Conservation (phyloP, 2,797 vertebrate genomes). For the Melanotaenia maccullochi region DNA sequence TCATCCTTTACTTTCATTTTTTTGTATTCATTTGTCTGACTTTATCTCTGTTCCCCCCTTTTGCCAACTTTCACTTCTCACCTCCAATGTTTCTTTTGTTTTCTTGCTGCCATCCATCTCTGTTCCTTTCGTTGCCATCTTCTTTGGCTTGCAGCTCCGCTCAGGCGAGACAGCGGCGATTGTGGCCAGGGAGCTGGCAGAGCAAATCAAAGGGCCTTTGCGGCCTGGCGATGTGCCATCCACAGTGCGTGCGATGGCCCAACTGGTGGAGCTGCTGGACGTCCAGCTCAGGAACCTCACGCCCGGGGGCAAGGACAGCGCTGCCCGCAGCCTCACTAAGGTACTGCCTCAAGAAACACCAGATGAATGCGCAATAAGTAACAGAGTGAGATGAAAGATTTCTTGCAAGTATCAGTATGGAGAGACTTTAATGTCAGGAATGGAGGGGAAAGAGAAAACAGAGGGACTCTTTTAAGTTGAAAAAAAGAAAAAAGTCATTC, state of each 20-base stretch:
- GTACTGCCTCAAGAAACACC: conserved; percentile 70
- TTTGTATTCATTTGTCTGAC: conserved; percentile 16
- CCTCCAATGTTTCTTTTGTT: conserved; percentile 8
- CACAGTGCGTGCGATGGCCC: conserved; percentile 94
- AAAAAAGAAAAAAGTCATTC: conserved; percentile 34
- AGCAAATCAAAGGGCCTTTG: conserved; percentile 92
- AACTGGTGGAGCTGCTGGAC: conserved; percentile 94
- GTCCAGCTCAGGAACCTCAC: conserved; percentile 96
- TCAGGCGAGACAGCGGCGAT: conserved; percentile 97
- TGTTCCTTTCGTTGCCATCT: conserved; percentile 13
- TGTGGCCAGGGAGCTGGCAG: conserved; percentile 93
- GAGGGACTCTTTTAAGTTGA: conserved; percentile 22
- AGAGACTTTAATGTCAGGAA: conserved; percentile 23
- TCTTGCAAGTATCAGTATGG: conserved; percentile 1
- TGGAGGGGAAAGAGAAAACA: conserved; percentile 13
- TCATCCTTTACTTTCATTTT: conserved; percentile 14
- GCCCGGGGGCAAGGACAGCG: conserved; percentile 96
- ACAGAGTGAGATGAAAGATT: conserved; percentile 16
- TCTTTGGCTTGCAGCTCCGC: conserved; percentile 84
- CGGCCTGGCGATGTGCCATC: conserved; percentile 95
- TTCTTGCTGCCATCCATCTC: conserved; percentile 38
- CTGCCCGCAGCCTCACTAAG: conserved; percentile 97
- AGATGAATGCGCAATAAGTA: conserved; percentile 18
- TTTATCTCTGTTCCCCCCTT: conserved; percentile 19
- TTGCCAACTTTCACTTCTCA: conserved; percentile 36